These are phyloP conservation scores for Neuroterus valhalla DNA, from an alignment of 1,140 invertebrate genomes.

Conservation along the genomic window DNA sequence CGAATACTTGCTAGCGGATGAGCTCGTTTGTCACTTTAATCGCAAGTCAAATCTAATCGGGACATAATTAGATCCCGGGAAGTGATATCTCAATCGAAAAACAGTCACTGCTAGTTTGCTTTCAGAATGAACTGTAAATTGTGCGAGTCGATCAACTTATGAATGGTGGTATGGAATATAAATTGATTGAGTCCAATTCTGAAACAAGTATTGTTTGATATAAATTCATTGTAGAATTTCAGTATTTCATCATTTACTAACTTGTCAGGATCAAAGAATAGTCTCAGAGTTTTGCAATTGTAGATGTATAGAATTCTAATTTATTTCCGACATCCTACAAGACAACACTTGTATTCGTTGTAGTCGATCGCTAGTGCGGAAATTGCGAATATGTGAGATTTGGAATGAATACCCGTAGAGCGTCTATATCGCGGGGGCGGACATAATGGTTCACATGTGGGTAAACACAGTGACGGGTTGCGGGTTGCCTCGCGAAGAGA, in stretches of 20 bases:
- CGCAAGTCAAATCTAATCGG: constrained; percentile 5
- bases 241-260: too few relatives aligned
- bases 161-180: background rate
- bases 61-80: background rate
- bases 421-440: constrained; percentile 65
- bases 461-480: constrained; percentile 76
- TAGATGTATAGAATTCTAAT: too few relatives aligned
- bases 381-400: constrained; percentile 51
- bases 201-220: too few relatives aligned
- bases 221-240: too few relatives aligned
- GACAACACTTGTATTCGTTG: background rate
- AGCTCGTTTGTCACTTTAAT: constrained; percentile 2
- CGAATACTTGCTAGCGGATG: background rate
- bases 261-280: too few relatives aligned
- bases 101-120: constrained; percentile 24
- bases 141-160: background rate
- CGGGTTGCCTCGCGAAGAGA: constrained; percentile 72
- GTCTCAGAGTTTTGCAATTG: too few relatives aligned
- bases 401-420: constrained; percentile 53
- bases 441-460: constrained; percentile 75
- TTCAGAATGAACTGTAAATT: constrained; percentile 1
- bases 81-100: constrained; percentile 18
- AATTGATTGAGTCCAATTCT: background rate
- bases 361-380: constrained; percentile 52
- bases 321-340: background rate